Evolutionary conservation across 2,888 invertebrate genomes (phyloP), one percentile per base, ranked within the genome.

Genomic region (Octodonta nipae): DNA sequence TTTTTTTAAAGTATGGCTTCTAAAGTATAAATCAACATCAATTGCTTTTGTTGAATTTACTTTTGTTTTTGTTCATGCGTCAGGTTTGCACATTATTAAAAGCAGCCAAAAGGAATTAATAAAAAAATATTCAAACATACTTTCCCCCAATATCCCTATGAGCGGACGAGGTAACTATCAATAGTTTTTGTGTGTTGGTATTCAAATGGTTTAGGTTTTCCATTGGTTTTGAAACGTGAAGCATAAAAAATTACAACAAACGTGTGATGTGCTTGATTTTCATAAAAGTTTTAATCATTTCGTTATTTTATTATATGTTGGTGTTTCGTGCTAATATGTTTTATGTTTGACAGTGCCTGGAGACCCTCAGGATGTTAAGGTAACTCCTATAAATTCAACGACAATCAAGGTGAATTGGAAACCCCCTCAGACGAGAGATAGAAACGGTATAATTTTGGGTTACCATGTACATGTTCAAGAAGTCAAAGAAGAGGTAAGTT

Each of bases 391-490:
- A 57, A 96, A 95, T 68, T 95, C 96, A 1, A 93, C 95, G n/a
- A 78, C 92, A 20, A 80, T 96, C 46, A 81, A 81, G 60, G 89
- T 96, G 31, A 76, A 79, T 40, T 98, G 98, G 98, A 83, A 87
- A 55, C 84, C 89, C 5, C 98, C 96, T 0, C 71, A 75, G 37
- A 80, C 83, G 47, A 85, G 86, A 53, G 91, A 93, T 51, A 78
- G 86, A 41, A 91, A 95, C 58, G 95, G 95, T 28, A 82, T 93
- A 45, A 92, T 98, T 46, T 74, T 92, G 38, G 95, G 95, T 14
- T 98, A 95, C 65, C 93, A 95, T 60, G 86, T 98, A 34, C 88
- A 92, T 58, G 83, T 89, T 2, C 89, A 91, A 61, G 89, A 91
- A 68, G 73, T 84, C 28, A 75, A 80, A 54, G 81, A 84, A 56